Conservation (phyloP, 2,888 invertebrate genomes). For the Sericinus montela region DNA sequence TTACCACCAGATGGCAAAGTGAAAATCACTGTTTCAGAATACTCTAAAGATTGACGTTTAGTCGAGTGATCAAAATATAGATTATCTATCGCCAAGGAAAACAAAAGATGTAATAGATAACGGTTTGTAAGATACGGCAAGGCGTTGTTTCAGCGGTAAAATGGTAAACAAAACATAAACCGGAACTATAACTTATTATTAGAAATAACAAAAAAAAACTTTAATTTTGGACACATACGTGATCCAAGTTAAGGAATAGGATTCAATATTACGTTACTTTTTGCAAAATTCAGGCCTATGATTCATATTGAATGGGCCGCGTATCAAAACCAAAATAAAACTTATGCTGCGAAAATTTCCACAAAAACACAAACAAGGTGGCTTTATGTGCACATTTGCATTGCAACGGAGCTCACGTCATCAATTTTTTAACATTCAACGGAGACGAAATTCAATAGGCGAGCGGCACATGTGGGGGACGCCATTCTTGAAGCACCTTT, state of each 20-base stretch:
- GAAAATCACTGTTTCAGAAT: neutral
- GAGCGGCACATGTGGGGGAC: conserved; percentile 85
- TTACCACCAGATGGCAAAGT: neutral
- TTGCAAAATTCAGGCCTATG: conserved; percentile 64
- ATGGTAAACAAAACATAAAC: conserved; percentile 70
- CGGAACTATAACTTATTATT: conserved; percentile 36
- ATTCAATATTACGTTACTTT: conserved; percentile 45
- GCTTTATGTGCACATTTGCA: conserved; percentile 44
- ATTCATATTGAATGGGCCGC: conserved; percentile 55
- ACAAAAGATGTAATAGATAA: conserved; percentile 19
- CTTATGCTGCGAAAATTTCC: conserved; percentile 38
- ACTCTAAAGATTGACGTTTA: no score
- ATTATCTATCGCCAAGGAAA: conserved; percentile 9
- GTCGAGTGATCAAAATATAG: neutral
- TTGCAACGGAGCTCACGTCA: conserved; percentile 59
- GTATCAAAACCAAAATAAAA: conserved; percentile 42
- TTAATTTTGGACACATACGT: conserved; percentile 15
- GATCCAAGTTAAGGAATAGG: conserved; percentile 24
- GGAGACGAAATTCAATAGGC: conserved; percentile 61
- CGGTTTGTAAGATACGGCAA: conserved; percentile 18
- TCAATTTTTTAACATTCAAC: conserved; percentile 52
- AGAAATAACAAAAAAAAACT: conserved; percentile 25
- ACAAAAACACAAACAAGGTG: conserved; percentile 39
- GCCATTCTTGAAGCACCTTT: conserved; percentile 85
- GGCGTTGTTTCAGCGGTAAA: conserved; percentile 41